phyloP scores from a whole-genome alignment of 2,113 vertebrate genomes.

The Dryoscopus gambensis region DNA sequence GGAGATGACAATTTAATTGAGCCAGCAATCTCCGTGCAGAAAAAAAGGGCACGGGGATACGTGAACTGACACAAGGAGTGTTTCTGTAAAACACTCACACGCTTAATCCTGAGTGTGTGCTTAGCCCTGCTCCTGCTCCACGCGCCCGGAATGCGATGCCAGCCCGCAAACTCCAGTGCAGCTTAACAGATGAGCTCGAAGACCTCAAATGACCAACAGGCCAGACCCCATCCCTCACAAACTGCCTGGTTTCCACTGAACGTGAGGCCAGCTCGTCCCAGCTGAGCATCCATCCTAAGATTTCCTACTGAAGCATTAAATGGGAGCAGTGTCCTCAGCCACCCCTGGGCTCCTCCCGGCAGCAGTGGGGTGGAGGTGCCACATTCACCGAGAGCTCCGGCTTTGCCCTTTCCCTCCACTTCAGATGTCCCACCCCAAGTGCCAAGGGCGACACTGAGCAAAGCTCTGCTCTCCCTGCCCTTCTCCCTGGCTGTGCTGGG shows the following conservation, averaged over 20 bases:
- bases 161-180: background rate
- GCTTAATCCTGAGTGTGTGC: background rate
- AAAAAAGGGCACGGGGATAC: background rate
- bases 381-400: background rate
- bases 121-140: background rate
- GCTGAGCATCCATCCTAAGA: background rate
- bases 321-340: background rate
- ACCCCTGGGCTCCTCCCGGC: background rate
- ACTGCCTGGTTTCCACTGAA: background rate
- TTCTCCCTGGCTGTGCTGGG: background rate
- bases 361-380: background rate
- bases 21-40: background rate
- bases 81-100: background rate
- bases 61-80: background rate
- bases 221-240: background rate
- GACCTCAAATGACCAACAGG: background rate
- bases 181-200: background rate
- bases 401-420: background rate
- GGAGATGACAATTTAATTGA: background rate
- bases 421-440: rapidly evolving
- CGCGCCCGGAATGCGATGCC: background rate
- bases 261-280: background rate
- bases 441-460: background rate
- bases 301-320: background rate
- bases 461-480: background rate